Percentiles rank a stretch among this genome's conserved stretches.
Evolutionary conservation across 30 jellyfish, hydroid and myxozoan genomes (phyloP).

Genomic region (Phacellophora camtschatica): DNA sequence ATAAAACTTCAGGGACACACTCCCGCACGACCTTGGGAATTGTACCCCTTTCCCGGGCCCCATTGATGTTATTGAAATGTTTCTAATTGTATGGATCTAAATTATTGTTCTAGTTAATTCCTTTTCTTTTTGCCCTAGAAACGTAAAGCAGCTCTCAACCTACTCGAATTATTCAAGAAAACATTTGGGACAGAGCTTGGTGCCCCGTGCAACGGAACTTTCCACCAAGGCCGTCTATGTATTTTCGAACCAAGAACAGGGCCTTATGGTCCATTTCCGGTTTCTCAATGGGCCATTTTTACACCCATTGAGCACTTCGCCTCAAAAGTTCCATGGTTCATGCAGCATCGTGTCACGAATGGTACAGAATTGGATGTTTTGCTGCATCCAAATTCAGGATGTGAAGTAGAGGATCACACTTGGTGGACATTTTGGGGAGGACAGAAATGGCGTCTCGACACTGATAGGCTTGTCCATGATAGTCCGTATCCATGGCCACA

Average conservation of each 20-base stretch:
- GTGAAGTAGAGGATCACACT: constrained; percentile 34
- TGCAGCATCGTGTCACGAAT: constrained; percentile 24
- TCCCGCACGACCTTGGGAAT: too few relatives aligned
- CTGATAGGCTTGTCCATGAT: constrained; percentile 8
- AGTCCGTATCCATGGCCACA: constrained; percentile 1
- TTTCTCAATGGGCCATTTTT: constrained; percentile 35
- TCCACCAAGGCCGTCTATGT: constrained; percentile 38
- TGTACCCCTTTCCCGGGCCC: too few relatives aligned
- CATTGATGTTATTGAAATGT: too few relatives aligned
- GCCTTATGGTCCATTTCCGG: constrained; percentile 33
- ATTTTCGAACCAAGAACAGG: not conserved
- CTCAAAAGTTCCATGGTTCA: constrained; percentile 38
- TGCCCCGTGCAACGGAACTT: constrained; percentile 5
- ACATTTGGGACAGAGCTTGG: constrained; percentile 3
- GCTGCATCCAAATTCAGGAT: constrained; percentile 43
- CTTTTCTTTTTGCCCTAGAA: too few relatives aligned
- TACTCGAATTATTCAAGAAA: constrained; percentile 6
- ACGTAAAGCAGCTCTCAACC: too few relatives aligned
- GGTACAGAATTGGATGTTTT: constrained; percentile 32
- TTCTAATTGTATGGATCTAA: too few relatives aligned
- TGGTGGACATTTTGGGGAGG: constrained; percentile 58
- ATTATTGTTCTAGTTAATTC: too few relatives aligned
- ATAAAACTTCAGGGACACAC: too few relatives aligned
- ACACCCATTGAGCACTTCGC: constrained; percentile 19
- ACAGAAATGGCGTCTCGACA: constrained; percentile 21